These are phyloP conservation scores for Catharus fuscescens DNA, from an alignment of 2,113 vertebrate genomes.

Conservation along the genomic window DNA sequence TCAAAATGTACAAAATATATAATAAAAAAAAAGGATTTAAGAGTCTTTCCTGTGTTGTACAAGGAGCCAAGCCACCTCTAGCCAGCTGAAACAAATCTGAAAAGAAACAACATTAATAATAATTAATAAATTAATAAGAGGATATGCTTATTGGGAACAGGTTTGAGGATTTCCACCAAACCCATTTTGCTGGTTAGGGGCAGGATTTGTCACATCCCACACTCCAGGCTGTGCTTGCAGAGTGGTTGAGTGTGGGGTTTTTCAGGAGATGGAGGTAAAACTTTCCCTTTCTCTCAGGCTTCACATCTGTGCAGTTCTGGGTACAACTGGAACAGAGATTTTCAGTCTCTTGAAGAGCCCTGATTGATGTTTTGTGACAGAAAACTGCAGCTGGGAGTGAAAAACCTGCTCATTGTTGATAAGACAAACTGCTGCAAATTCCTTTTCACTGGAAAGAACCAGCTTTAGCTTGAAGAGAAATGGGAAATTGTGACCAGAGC, in stretches of 20 bases:
- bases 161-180: not conserved
- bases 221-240: accelerated
- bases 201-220: not conserved
- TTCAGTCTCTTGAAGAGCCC: not conserved
- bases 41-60: not conserved
- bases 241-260: not conserved
- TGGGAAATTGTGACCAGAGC: not conserved
- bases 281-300: not conserved
- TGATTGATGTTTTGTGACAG: not conserved
- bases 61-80: not conserved
- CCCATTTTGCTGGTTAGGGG: not conserved
- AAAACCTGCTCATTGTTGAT: not conserved
- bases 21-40: not conserved
- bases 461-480: not conserved
- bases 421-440: not conserved
- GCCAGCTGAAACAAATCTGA: not conserved
- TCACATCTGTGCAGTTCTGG: not conserved
- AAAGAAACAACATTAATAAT: not conserved
- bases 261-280: not conserved
- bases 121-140: not conserved
- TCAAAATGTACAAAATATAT: no score
- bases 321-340: not conserved
- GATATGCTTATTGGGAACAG: not conserved
- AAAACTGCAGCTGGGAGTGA: not conserved
- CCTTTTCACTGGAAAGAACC: not conserved